Percentiles rank a stretch among this genome's conserved stretches.
phyloP scores from a whole-genome alignment of 2,113 vertebrate species.

The Mormyrus iriodes region DNA sequence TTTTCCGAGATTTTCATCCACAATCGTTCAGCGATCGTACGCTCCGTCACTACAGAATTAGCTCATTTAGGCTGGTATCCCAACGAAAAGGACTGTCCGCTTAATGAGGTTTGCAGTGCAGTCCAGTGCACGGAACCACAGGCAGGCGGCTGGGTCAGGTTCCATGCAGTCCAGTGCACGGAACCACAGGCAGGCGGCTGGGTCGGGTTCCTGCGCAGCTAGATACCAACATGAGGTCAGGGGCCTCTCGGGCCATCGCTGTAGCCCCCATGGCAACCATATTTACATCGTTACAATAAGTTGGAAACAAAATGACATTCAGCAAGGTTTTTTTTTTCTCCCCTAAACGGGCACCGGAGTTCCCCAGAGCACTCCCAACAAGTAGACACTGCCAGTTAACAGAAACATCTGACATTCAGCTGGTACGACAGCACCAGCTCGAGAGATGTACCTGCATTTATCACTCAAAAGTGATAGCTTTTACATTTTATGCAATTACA shows the following conservation, averaged over 20 bases:
- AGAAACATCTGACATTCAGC: background rate
- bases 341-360: background rate
- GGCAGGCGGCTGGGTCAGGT: background rate
- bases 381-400: background rate
- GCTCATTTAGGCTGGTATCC: background rate
- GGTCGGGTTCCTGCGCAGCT: background rate
- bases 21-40: too few species aligned
- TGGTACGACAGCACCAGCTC: background rate
- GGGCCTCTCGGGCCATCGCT: background rate
- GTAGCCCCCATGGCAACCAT: background rate
- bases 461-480: background rate
- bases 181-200: background rate
- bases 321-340: background rate
- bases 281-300: background rate
- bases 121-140: background rate
- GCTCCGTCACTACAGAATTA: background rate
- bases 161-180: background rate
- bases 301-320: slow-evolving; percentile 5
- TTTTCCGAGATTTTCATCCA: background rate
- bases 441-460: background rate
- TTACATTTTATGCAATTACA: background rate
- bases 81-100: background rate
- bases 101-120: background rate
- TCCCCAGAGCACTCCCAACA: background rate
- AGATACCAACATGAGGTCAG: background rate